A percentile compares a stretch with the other conserved stretches of the same genome.
Evolutionary conservation across 2,888 invertebrate species (phyloP).

Genomic region (Leptinotarsa rubiginosa): DNA sequence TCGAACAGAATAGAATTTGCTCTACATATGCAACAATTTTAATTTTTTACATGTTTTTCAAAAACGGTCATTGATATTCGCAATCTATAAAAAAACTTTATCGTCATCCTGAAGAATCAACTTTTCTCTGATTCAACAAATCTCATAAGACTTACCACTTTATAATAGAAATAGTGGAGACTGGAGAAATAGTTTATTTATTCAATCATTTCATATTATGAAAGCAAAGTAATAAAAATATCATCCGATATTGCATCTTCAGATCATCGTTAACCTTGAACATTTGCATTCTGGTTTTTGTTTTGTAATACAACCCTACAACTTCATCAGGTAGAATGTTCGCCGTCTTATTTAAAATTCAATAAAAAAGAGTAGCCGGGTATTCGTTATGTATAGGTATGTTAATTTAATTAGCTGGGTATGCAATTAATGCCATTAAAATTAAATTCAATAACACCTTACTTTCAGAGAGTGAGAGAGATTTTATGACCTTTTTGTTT

Average conservation of each 20-base stretch:
- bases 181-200: no score
- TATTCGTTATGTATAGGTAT: constrained; percentile 41
- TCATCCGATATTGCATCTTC: neutral
- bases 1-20: no score
- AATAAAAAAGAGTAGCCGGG: constrained; percentile 8
- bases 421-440: constrained; percentile 51
- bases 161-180: no score
- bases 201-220: neutral
- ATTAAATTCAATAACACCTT: constrained; percentile 28
- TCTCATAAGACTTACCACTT: no score
- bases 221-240: neutral
- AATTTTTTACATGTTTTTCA: no score
- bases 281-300: constrained; percentile 12
- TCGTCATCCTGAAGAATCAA: no score
- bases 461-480: constrained; percentile 16
- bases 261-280: neutral
- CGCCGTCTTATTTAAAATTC: constrained; percentile 18
- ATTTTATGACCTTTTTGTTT: constrained; percentile 19
- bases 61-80: no score
- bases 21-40: no score
- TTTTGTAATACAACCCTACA: constrained; percentile 15
- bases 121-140: no score
- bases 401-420: constrained; percentile 49
- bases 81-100: no score
- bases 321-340: constrained; percentile 24